Conservation (phyloP, 64 coral and sea anemone species). For the Pocillopora damicornis region DNA sequence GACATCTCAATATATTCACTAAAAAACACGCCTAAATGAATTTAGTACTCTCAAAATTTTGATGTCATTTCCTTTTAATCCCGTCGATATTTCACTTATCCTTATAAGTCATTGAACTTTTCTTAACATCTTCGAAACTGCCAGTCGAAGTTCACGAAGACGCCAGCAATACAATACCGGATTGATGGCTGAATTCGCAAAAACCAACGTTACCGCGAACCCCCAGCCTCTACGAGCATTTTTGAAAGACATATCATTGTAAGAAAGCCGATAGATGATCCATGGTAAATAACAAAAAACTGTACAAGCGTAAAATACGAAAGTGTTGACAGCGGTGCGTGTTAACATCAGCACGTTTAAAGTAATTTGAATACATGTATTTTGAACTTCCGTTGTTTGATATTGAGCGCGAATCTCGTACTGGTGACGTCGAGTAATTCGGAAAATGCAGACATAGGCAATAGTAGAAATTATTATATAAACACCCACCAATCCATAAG, state of each 20-base stretch:
- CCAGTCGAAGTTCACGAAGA: neutral
- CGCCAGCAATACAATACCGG: conserved; percentile 11
- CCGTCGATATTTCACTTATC: too few species aligned
- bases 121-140: neutral
- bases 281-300: neutral
- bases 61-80: too few species aligned
- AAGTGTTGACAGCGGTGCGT: neutral
- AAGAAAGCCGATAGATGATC: neutral
- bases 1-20: too few species aligned
- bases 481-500: neutral
- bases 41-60: too few species aligned
- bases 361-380: neutral
- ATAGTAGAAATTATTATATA: neutral
- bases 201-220: neutral
- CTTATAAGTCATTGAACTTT: too few species aligned
- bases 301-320: neutral
- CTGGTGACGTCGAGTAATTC: neutral
- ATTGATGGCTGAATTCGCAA: neutral
- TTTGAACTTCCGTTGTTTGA: neutral
- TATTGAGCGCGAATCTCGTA: neutral
- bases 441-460: neutral
- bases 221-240: neutral
- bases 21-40: too few species aligned
- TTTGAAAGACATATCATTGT: too few species aligned
- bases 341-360: neutral